Conservation (phyloP, 2,797 vertebrate genomes). For the Vipera latastei region DNA sequence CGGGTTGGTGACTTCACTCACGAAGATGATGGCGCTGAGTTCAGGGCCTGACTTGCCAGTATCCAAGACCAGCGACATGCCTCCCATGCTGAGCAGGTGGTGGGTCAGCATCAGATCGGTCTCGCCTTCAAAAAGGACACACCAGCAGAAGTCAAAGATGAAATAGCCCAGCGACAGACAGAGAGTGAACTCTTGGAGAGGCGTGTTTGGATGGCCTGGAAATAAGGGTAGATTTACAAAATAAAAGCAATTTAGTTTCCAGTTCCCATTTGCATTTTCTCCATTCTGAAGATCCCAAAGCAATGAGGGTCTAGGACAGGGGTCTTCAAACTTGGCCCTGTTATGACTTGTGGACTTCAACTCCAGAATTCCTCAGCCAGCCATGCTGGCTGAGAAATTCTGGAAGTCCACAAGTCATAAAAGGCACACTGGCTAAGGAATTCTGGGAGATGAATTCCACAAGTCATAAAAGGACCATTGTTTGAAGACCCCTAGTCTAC, state of each 20-base stretch:
- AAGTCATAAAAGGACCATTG: too few species aligned
- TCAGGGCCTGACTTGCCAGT: conserved; percentile 88
- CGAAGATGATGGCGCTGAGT: conserved; percentile 87
- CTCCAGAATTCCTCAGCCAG: too few species aligned
- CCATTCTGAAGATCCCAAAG: neutral
- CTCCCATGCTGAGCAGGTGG: conserved; percentile 89
- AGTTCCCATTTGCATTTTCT: neutral
- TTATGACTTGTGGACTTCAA: too few species aligned
- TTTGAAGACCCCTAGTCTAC: too few species aligned
- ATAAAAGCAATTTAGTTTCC: accelerated
- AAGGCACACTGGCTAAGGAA: too few species aligned
- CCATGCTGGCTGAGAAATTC: too few species aligned
- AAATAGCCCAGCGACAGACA: conserved; percentile 91
- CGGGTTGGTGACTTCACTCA: conserved; percentile 94
- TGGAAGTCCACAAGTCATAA: too few species aligned
- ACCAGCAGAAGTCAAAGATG: conserved; percentile 94
- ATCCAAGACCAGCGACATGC: conserved; percentile 84
- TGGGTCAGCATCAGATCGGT: conserved; percentile 89
- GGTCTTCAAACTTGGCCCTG: too few species aligned
- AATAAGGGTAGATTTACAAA: neutral
- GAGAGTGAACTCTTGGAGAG: conserved; percentile 83
- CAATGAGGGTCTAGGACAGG: neutral
- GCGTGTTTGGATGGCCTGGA: conserved; percentile 87
- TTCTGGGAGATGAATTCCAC: too few species aligned
- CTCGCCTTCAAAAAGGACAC: conserved; percentile 87